These are phyloP conservation scores for Podiceps cristatus DNA, from an alignment of 2,113 vertebrate genomes.

Conservation along the genomic window DNA sequence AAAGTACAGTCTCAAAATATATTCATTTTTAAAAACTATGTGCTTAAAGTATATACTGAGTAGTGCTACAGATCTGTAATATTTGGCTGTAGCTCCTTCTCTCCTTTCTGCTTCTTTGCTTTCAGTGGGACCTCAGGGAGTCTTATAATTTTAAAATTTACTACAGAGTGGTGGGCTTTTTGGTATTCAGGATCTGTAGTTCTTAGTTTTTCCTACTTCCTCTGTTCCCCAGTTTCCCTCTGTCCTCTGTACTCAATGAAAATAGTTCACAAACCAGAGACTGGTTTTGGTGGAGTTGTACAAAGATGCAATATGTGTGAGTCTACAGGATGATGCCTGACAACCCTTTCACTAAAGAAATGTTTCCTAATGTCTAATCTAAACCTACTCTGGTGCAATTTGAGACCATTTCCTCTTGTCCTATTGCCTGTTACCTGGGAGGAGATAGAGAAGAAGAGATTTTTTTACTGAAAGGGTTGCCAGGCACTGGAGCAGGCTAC, in stretches of 20 bases:
- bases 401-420: too few relatives aligned
- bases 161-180: background rate
- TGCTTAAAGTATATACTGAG: background rate
- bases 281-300: background rate
- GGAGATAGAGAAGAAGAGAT: too few relatives aligned
- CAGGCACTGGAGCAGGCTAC: too few relatives aligned
- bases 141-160: conserved; percentile 14
- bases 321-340: too few relatives aligned
- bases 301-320: accelerated
- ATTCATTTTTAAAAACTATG: background rate
- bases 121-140: background rate
- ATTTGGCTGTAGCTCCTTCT: background rate
- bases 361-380: too few relatives aligned
- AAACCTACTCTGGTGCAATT: too few relatives aligned
- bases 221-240: background rate
- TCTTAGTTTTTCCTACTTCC: background rate
- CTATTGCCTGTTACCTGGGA: too few relatives aligned
- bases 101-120: conserved; percentile 4
- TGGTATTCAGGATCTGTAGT: background rate
- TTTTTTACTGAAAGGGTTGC: too few relatives aligned
- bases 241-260: background rate
- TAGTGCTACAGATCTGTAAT: background rate
- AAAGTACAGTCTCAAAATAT: background rate
- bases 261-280: background rate
- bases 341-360: too few relatives aligned